Conservation (phyloP, 2,888 invertebrate genomes). For the Hydraecia micacea region DNA sequence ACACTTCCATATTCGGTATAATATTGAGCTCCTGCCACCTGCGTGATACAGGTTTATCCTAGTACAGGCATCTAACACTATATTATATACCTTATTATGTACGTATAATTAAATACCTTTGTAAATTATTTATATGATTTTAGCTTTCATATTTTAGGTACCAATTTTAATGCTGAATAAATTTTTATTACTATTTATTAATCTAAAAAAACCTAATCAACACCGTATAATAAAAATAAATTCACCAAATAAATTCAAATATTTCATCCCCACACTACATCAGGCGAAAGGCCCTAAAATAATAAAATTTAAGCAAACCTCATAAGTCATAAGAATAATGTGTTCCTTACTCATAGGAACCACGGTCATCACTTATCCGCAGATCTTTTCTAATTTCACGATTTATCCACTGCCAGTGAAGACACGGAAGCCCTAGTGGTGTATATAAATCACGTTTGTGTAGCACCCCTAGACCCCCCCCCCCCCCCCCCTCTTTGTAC, state of each 20-base stretch:
- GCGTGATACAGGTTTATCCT: too few species aligned
- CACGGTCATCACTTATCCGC: conserved; percentile 76
- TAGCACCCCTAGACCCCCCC: conserved; percentile 71
- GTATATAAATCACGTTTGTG: conserved; percentile 81
- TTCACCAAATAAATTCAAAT: neutral
- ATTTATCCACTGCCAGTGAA: conserved; percentile 76
- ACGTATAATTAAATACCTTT: too few species aligned
- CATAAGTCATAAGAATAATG: conserved; percentile 52
- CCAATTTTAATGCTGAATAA: too few species aligned
- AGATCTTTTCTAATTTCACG: conserved; percentile 77
- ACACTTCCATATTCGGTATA: neutral
- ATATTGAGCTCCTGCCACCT: neutral
- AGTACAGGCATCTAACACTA: too few species aligned
- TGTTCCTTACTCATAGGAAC: conserved; percentile 50
- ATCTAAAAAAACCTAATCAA: neutral
- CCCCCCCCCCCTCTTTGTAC: too few species aligned
- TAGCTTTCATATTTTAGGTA: too few species aligned
- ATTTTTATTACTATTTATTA: neutral
- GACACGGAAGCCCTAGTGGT: conserved; percentile 69
- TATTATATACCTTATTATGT: too few species aligned
- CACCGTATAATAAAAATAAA: neutral
- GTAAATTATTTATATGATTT: too few species aligned
- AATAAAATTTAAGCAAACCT: conserved; percentile 25
- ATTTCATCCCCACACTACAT: too few species aligned
- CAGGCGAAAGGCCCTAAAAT: conserved; percentile 19